These are phyloP conservation scores for Lutra lutra DNA, from an alignment of 2,797 vertebrate genomes.

Conservation along the genomic window DNA sequence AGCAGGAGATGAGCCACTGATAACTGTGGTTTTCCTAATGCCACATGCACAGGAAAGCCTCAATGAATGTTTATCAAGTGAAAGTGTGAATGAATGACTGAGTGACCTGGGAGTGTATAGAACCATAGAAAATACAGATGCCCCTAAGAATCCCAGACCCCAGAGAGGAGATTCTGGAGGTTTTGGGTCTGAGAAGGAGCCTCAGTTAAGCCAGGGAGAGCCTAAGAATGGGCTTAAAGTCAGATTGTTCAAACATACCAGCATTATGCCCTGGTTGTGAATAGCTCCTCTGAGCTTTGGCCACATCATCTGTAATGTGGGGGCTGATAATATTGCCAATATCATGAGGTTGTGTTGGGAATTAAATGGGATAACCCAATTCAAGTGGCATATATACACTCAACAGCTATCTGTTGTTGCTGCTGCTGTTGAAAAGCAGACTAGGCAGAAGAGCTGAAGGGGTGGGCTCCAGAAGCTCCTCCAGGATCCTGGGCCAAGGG, in stretches of 20 bases:
- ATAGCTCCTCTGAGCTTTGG: constrained; percentile 9
- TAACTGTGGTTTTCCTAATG: not conserved
- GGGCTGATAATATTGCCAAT: not conserved
- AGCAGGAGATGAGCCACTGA: not conserved
- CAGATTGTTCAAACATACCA: not conserved
- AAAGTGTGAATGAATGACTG: not conserved
- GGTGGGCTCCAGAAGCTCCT: not conserved
- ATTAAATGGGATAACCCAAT: not conserved
- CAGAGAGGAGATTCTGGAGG: not conserved
- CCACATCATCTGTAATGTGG: not conserved
- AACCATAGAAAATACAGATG: not conserved
- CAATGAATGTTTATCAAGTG: not conserved
- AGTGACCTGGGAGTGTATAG: not conserved
- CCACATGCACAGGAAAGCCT: not conserved
- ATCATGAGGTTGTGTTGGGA: not conserved
- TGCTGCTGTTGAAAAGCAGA: not conserved
- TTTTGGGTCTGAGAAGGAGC: not conserved
- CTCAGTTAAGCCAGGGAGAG: not conserved
- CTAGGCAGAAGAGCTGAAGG: not conserved
- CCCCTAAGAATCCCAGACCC: not conserved
- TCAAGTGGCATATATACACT: not conserved
- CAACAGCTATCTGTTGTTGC: not conserved
- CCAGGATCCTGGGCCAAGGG: not conserved
- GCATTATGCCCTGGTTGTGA: not conserved
- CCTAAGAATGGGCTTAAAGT: not conserved